Evolutionary conservation across 2,113 vertebrate species (phyloP).

Genomic region (Daubentonia madagascariensis): DNA sequence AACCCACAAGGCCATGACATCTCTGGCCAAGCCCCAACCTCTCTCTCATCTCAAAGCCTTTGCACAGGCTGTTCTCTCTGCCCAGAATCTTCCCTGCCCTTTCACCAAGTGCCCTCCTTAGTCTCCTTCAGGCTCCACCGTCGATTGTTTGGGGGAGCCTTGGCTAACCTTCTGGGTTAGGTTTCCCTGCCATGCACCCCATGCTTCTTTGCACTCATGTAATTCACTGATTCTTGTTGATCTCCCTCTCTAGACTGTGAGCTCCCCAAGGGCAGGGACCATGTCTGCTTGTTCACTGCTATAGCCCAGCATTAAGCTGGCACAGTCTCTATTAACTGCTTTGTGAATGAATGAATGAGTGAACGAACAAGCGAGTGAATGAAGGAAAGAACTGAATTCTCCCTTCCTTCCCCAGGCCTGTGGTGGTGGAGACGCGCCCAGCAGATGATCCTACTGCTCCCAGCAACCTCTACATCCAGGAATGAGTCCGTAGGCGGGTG

Average conservation of each 20-base stretch:
- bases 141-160: not conserved
- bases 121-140: not conserved
- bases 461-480: constrained; percentile 91
- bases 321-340: not conserved
- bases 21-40: not conserved
- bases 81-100: not conserved
- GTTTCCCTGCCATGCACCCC: not conserved
- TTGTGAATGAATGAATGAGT: not conserved
- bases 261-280: not conserved
- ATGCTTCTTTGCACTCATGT: not conserved
- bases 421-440: constrained; percentile 88
- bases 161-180: not conserved
- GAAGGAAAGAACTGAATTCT: not conserved
- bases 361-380: not conserved
- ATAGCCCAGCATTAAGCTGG: not conserved
- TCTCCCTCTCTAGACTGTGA: not conserved
- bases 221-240: not conserved
- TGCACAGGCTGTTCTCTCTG: not conserved
- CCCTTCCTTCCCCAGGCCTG: constrained; percentile 80
- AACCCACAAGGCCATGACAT: not conserved
- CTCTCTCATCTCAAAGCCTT: not conserved
- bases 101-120: not conserved
- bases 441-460: constrained; percentile 83
- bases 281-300: not conserved
- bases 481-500: constrained; percentile 63